phyloP scores from a whole-genome alignment of 2,888 invertebrate species.

The Glyphotaelius pellucidus region DNA sequence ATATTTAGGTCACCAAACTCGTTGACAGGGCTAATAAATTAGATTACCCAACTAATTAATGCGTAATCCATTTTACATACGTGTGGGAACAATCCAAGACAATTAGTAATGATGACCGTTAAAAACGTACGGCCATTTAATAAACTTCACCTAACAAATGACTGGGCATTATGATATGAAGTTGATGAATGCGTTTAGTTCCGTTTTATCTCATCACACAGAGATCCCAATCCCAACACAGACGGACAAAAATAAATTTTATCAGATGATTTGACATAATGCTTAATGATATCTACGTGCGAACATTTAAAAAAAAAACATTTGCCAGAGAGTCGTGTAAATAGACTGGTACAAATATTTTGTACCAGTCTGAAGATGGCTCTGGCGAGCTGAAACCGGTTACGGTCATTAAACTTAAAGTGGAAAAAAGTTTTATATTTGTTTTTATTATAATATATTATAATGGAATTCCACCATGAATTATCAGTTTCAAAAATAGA shows the following conservation, averaged over 20 bases:
- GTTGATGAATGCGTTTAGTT: conserved; percentile 2
- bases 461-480: too few species aligned
- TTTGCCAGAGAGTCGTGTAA: too few species aligned
- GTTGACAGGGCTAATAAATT: background rate
- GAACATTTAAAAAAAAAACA: too few species aligned
- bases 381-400: too few species aligned
- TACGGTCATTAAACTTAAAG: too few species aligned
- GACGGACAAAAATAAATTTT: background rate
- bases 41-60: background rate
- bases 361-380: too few species aligned
- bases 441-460: too few species aligned
- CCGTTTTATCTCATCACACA: background rate
- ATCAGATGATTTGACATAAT: too few species aligned
- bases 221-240: background rate
- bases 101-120: background rate
- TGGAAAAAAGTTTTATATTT: too few species aligned
- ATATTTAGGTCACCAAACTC: background rate
- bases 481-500: too few species aligned
- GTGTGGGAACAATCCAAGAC: background rate
- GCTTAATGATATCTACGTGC: too few species aligned
- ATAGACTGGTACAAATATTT: too few species aligned
- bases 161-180: background rate
- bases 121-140: background rate
- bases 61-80: background rate
- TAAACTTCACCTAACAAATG: background rate